phyloP scores from a whole-genome alignment of 2,113 vertebrate species.

The Polyodon spathula region DNA sequence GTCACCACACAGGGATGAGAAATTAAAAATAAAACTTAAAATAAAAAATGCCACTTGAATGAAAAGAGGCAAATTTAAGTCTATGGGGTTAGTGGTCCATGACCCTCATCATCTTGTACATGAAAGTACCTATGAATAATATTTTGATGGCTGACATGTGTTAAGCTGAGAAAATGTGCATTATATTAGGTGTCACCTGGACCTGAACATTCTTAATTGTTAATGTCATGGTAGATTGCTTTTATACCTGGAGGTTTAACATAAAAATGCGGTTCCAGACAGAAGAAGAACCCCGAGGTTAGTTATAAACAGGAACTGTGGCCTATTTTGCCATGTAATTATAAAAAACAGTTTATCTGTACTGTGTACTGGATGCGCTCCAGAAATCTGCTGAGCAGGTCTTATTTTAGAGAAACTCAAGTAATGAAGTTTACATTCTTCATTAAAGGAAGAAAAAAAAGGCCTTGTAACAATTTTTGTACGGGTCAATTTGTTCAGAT shows the following conservation, averaged over 20 bases:
- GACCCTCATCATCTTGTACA: background rate
- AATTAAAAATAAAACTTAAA: background rate
- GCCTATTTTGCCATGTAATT: background rate
- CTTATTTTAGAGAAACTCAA: too few species aligned
- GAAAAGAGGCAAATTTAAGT: background rate
- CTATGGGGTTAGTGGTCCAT: background rate
- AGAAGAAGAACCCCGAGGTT: background rate
- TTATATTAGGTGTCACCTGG: background rate
- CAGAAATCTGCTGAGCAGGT: background rate
- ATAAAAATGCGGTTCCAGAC: background rate
- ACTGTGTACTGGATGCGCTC: background rate
- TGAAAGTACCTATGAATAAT: background rate
- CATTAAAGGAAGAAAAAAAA: too few species aligned
- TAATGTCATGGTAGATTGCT: slow-evolving; percentile 3
- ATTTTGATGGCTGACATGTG: slow-evolving; percentile 3
- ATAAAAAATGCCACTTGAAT: slow-evolving; percentile 1
- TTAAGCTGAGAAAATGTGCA: background rate
- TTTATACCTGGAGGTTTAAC: background rate
- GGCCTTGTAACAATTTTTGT: too few species aligned
- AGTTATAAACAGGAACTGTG: background rate
- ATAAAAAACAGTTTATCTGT: background rate
- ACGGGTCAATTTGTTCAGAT: too few species aligned
- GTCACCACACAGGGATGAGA: background rate
- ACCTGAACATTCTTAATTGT: background rate
- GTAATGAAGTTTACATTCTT: too few species aligned